Evolutionary conservation across 2,797 vertebrate genomes (phyloP), one percentile per base, ranked within the genome.

Genomic region (Nasua narica): DNA sequence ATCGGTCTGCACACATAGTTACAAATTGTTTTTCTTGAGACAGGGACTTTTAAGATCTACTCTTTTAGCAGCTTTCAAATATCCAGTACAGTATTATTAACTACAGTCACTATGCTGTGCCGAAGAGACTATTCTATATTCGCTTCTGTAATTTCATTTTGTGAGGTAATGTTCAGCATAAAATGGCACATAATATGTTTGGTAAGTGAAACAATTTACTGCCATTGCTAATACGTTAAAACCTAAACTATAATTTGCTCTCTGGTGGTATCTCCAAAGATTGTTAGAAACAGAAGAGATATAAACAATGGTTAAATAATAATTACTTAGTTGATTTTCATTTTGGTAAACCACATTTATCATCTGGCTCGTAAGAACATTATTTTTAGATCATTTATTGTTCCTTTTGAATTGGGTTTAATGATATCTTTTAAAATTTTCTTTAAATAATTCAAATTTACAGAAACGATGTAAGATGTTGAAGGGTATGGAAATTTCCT

Each of bases 351-450:
- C n/a, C 35, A 89, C 81, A 32, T 81, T 96, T 82, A 76, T 5
- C 7, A 5, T 56, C 40, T 92, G 25, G 29, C 62, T 89, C 32
- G 79, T 84, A 58, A 87, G 14, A 56, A 25, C 25, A 92, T 76
- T 96, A 74, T 79, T 84, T 86, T 89, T 50, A 90, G 18, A 46
- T 46, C 23, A 76, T 3, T 79, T 74, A 19, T 72, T 79, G 35
- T 79, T 92, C 85, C 90, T 76, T 94, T 60, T 82, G 21, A 96
- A 65, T 87, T 91, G 25, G 11, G 72, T 92, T 87, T 84, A 82
- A 5, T 87, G 37, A 46, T 84, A 15, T 21, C 35, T 35, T 69
- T 46, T 43, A 25, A 35, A 83, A 83, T n/a, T 52, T 0, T 25
- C 54, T 48, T 74, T 82, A 46, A 93, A 58, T 43, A 37, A 93